Conservation (phyloP, 2,888 invertebrate species). For the Drosophila macrothrix region DNA sequence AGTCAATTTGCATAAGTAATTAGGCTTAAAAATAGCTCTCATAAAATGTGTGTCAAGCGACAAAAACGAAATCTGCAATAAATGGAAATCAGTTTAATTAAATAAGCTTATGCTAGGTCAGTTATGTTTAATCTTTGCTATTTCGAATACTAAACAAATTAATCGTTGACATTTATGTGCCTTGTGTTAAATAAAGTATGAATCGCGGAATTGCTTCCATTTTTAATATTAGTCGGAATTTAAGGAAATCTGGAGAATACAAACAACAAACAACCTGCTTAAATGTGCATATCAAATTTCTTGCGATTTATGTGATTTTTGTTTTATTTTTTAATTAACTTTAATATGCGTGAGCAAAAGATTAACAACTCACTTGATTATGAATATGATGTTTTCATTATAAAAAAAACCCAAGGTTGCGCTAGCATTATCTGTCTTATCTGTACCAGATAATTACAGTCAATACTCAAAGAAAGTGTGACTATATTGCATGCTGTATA, state of each 20-base stretch:
- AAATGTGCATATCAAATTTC: neutral
- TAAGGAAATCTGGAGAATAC: neutral
- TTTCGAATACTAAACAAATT: slow-evolving; percentile 23
- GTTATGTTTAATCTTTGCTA: slow-evolving; percentile 33
- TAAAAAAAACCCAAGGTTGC: neutral
- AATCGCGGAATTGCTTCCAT: neutral
- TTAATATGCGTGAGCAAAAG: slow-evolving; percentile 8
- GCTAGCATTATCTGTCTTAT: neutral
- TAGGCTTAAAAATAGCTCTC: slow-evolving; percentile 4
- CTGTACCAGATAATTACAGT: neutral
- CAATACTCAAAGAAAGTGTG: neutral
- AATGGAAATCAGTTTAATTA: slow-evolving; percentile 25
- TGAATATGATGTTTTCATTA: neutral
- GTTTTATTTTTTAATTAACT: neutral
- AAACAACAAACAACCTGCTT: neutral
- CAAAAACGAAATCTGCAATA: neutral
- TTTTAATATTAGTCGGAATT: neutral
- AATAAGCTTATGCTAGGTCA: slow-evolving; percentile 60
- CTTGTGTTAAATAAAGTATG: neutral
- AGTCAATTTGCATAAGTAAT: slow-evolving; percentile 54
- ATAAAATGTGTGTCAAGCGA: slow-evolving; percentile 47
- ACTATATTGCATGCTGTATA: neutral
- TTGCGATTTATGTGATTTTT: neutral
- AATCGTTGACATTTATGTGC: neutral
- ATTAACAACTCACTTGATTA: neutral